Evolutionary conservation across 2,113 vertebrate genomes (phyloP).

Genomic region (Spermophilus dauricus): DNA sequence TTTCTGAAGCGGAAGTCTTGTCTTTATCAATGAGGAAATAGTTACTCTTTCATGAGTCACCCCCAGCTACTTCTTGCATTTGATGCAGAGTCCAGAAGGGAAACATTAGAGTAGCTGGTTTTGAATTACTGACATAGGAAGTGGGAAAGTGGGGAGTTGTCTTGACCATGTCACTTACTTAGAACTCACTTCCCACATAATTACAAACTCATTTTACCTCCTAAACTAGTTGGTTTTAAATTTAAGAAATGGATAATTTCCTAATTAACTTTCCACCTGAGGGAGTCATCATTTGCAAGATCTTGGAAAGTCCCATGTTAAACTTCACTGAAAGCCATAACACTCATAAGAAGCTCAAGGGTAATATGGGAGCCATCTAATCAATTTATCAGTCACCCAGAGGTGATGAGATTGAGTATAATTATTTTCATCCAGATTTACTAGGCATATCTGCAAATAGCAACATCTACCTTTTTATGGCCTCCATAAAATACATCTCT

Average conservation of each 20-base stretch:
- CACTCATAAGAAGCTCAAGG: neutral
- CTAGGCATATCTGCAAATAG: neutral
- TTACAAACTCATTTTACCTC: constrained; percentile 27
- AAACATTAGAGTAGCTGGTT: constrained; percentile 32
- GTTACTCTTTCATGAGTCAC: constrained; percentile 63
- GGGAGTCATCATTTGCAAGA: constrained; percentile 15
- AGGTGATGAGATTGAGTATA: neutral
- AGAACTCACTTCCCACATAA: neutral
- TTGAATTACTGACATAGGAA: constrained; percentile 44
- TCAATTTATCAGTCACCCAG: neutral
- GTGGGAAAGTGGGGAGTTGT: neutral
- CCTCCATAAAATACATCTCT: neutral
- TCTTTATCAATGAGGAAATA: constrained; percentile 60
- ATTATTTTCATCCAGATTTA: neutral
- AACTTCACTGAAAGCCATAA: neutral
- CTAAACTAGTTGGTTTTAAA: constrained; percentile 40
- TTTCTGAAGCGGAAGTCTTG: constrained; percentile 20
- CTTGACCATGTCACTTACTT: constrained; percentile 41
- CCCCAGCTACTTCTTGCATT: constrained; percentile 39
- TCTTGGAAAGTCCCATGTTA: constrained; percentile 53
- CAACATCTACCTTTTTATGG: neutral
- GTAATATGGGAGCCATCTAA: neutral
- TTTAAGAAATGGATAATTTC: constrained; percentile 36
- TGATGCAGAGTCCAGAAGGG: constrained; percentile 33
- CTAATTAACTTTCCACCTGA: neutral